Base-by-base conservation (phyloP, 2,113 vertebrate species). In the Suricata suricatta region DNA sequence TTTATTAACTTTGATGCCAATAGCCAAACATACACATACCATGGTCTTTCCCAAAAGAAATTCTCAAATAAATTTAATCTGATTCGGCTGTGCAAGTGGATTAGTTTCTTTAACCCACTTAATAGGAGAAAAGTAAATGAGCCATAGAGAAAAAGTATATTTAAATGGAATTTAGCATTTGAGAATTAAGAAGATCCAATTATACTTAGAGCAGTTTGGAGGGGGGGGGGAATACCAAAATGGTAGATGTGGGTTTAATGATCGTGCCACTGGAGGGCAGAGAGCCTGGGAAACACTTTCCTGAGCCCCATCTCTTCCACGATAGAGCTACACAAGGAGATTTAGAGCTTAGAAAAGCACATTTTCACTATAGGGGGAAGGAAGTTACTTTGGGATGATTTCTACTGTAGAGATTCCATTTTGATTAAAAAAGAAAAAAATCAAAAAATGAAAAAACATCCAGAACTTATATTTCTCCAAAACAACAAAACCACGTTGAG, bases 301-400 rank as follows among this genome's bases (percentile, higher is more conserved):
- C 13, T 0, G 4, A 5, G 0, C 3, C 38, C 14, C 0, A 0
- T 63, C 27, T 38, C 76, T 41, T 76, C 25, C 5, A 1, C 23
- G 92, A 84, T 0, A 44, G 50, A 88, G 23, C 17, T 10, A n/a
- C 10, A n/a, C 31, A 64, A 21, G 54, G 54, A 35, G 41, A 80
- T 2, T 52, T 8, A 77, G 57, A 41, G 10, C 76, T 66, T 35
- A 4, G 3, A 31, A 52, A 71, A 47, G 38, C 35, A 41, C 3
- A 27, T 35, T 54, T 64, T 69, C 44, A 31, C 57, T 72, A 44
- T 1, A 0, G 13, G 16, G 54, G 0, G 71, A 81, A 85, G 66
- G 57, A 68, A 0, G 1, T 38, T 52, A 85, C 86, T 92, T 44
- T 23, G 12, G 38, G 23, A 50, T 44, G 33, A 52, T 33, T 50